Conservation (phyloP, 2,797 vertebrate species). For the Xiphophorus birchmanni region DNA sequence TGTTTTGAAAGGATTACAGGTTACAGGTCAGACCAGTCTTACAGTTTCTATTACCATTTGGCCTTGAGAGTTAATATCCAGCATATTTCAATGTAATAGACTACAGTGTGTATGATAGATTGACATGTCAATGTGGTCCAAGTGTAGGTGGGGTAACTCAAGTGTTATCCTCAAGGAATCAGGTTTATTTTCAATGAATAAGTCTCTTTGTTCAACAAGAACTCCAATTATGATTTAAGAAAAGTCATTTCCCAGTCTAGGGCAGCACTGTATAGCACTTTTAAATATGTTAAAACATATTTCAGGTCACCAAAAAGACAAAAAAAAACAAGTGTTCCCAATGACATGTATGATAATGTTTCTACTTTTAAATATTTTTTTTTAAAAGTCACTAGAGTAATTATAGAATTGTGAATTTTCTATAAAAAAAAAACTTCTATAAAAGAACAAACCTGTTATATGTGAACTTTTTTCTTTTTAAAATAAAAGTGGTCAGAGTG, state of each 20-base stretch:
- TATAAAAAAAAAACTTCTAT: slow-evolving; percentile 29
- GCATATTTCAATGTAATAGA: slow-evolving; percentile 6
- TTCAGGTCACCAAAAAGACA: slow-evolving; percentile 9
- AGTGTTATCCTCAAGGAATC: slow-evolving; percentile 3
- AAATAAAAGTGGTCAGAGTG: slow-evolving; percentile 34
- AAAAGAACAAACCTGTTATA: slow-evolving; percentile 41
- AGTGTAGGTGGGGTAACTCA: slow-evolving; percentile 11
- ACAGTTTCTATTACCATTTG: slow-evolving; percentile 11
- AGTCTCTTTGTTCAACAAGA: not conserved
- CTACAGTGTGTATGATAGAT: not conserved
- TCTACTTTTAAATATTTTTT: slow-evolving; percentile 21
- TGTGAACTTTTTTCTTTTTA: slow-evolving; percentile 32
- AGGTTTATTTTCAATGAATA: slow-evolving; percentile 10
- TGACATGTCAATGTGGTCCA: slow-evolving; percentile 6
- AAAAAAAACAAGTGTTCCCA: slow-evolving; percentile 12
- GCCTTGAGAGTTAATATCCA: not conserved
- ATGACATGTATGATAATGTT: slow-evolving; percentile 36
- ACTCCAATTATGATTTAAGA: slow-evolving; percentile 11
- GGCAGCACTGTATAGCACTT: slow-evolving; percentile 55
- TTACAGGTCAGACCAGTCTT: slow-evolving; percentile 23
- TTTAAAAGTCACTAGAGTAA: slow-evolving; percentile 5
- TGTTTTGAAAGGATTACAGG: slow-evolving; percentile 19
- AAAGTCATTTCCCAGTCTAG: slow-evolving; percentile 14
- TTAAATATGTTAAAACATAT: slow-evolving; percentile 25
- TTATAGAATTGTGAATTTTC: slow-evolving; percentile 52